These are phyloP conservation scores for Opisthocomus hoazin DNA, from an alignment of 2,113 vertebrate species.

Conservation along the genomic window DNA sequence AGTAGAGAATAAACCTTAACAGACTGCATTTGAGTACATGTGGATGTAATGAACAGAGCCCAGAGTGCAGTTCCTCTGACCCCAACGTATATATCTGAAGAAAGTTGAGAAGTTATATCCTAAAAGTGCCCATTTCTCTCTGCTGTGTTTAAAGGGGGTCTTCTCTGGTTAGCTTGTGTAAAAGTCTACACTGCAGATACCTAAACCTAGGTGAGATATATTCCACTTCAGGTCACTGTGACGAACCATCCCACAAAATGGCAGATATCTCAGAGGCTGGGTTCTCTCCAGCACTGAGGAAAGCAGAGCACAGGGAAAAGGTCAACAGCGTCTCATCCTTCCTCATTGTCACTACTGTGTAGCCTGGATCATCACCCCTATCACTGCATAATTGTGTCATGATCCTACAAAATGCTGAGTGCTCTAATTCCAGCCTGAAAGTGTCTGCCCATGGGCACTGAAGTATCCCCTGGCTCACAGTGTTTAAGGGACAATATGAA, in stretches of 20 bases:
- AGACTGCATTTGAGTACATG: neutral
- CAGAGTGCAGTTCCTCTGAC: neutral
- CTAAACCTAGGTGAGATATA: neutral
- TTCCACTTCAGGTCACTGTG: neutral
- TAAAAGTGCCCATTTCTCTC: neutral
- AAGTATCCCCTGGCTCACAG: neutral
- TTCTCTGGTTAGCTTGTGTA: neutral
- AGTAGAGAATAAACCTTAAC: neutral
- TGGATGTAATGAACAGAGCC: neutral
- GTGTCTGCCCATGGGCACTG: neutral
- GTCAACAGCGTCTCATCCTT: neutral
- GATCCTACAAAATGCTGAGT: neutral
- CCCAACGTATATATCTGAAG: neutral
- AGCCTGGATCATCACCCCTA: neutral
- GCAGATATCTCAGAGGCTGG: neutral
- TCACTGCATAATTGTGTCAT: neutral
- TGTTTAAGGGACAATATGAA: neutral
- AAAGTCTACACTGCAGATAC: neutral
- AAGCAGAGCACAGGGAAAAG: neutral
- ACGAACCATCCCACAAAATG: neutral
- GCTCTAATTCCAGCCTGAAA: neutral
- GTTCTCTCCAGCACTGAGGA: neutral
- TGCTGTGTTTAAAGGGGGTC: neutral
- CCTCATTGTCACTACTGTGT: rapidly evolving
- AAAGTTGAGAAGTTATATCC: neutral